Base-by-base conservation (phyloP, 2,888 invertebrate species). In the Masnerella sp. region DNA sequence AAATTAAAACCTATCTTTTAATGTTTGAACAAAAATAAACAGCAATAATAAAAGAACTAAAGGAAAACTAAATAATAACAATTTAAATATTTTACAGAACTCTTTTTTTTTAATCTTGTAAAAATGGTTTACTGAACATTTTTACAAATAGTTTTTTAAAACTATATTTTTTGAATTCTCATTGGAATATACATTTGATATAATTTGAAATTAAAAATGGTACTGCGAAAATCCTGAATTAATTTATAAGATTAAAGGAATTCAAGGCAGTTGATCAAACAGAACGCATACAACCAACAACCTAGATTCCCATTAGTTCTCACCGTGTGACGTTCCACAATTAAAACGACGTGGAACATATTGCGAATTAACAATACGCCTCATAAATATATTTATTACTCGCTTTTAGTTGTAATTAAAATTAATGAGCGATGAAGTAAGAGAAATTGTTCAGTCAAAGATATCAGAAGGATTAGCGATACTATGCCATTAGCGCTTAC, bases 401-500 rank as follows among this genome's bases (percentile, higher is more conserved):
- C 54, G 54, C 58, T 54, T 72, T 58, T 59, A 54, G 52, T 14
- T 47, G 40, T 47, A 72, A 72, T 72, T 72, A 72, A 72, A 68
- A 68, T 73, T 68, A 73, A 73, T 62, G 73, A 68, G 62, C 38
- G 51, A 67, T 72, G 59, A 40, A 67, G 59, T 67, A 61, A 56
- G 65, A 67, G 67, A 67, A 73, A 68, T 67, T 67, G 42, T 43
- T 43, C 15, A 32, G 32, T 11, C 12, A 40, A 49, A 47, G 54
- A 11, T 42, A 36, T 30, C 25, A 36, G 22, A 36, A 51, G 15
- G 15, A 22, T 36, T 36, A 3, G 5, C 17, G 25, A 34, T 45
- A 25, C 8, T 15, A 7, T 36, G 12, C 11, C 17, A 47, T 59
- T 36, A 36, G 36, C 14, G 42, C 2, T 30, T 20, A 18, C 28